Percentiles rank a stretch among this genome's conserved stretches.
Conservation (phyloP, 2,113 vertebrate species). For the Meles meles region DNA sequence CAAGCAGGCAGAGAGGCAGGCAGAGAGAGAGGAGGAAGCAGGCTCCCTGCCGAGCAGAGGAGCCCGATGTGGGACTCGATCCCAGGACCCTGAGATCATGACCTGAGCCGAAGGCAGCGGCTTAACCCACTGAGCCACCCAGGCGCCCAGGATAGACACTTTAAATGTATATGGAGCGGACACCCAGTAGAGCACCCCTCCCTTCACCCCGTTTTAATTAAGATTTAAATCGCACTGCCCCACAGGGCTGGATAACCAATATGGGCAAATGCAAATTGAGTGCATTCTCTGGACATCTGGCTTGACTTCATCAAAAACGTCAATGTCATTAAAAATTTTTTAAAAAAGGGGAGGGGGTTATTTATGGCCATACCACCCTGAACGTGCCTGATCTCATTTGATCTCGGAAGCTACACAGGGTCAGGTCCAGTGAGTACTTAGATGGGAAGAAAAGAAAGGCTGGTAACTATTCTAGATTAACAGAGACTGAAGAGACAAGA, state of each 20-base stretch:
- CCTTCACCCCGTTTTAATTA: background rate
- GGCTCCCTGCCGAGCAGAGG: too few relatives aligned
- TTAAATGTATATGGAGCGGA: background rate
- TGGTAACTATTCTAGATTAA: background rate
- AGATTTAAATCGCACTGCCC: slow-evolving; percentile 6
- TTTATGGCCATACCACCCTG: too few relatives aligned
- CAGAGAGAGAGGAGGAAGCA: too few relatives aligned
- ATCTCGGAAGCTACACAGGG: too few relatives aligned
- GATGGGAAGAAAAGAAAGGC: background rate
- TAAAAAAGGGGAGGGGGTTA: background rate
- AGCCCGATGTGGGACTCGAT: too few relatives aligned
- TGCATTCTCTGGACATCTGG: background rate
- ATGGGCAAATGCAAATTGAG: background rate
- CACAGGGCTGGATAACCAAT: slow-evolving; percentile 43
- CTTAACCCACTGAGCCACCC: rapidly evolving
- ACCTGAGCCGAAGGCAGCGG: too few relatives aligned
- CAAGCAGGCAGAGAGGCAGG: too few relatives aligned
- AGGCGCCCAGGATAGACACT: background rate
- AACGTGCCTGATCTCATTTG: too few relatives aligned
- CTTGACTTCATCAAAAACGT: background rate
- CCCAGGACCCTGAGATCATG: too few relatives aligned
- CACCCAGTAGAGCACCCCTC: background rate
- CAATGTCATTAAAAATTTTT: background rate
- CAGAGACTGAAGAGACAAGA: background rate
- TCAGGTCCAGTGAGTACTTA: too few relatives aligned